A percentile compares a stretch with the other conserved stretches of the same genome.
Evolutionary conservation across 2,113 vertebrate species (phyloP).

Genomic region (Panthera uncia): DNA sequence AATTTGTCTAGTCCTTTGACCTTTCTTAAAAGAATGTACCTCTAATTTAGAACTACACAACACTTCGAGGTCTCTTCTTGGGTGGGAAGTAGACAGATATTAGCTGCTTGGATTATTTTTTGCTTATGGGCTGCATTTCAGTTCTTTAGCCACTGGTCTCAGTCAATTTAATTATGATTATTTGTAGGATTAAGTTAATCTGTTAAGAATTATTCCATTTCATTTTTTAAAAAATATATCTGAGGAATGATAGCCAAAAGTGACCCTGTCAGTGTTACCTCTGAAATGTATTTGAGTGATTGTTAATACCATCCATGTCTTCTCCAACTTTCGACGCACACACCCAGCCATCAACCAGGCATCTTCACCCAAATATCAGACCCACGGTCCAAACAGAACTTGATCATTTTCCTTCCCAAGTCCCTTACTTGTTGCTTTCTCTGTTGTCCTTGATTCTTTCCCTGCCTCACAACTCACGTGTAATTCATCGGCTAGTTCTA

Average conservation of each 20-base stretch:
- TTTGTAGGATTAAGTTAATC: conserved; percentile 63
- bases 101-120: background rate
- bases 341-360: background rate
- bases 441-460: background rate
- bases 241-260: conserved; percentile 14
- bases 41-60: background rate
- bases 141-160: background rate
- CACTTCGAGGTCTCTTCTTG: background rate
- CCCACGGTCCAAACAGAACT: background rate
- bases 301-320: background rate
- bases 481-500: background rate
- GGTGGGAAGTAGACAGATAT: background rate
- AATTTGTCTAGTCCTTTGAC: background rate
- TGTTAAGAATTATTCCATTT: conserved; percentile 60
- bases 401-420: background rate
- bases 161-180: conserved; percentile 67
- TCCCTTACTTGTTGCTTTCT: background rate
- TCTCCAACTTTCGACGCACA: background rate
- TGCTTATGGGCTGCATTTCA: background rate
- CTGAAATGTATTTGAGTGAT: background rate
- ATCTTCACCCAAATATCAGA: background rate
- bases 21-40: background rate
- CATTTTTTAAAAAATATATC: background rate
- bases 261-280: background rate
- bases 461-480: background rate